A percentile compares a stretch with the other conserved stretches of the same genome.
Conservation (phyloP, 1,140 invertebrate genomes). For the Drosophila nikananu region DNA sequence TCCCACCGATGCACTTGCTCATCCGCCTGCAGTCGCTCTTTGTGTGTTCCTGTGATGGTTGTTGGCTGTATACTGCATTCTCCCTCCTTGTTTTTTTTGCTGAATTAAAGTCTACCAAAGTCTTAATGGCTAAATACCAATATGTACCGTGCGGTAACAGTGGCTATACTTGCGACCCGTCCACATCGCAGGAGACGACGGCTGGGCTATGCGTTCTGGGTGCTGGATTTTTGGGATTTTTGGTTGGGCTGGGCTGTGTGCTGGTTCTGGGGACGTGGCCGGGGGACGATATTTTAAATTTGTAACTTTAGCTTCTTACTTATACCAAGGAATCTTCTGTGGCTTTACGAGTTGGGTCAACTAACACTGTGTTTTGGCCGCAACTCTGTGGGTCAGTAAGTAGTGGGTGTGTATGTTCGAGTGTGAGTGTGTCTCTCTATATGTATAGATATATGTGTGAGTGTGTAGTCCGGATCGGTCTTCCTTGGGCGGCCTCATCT, state of each 20-base stretch:
- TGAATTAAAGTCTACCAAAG: conserved; percentile 51
- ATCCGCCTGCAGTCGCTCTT: conserved; percentile 8
- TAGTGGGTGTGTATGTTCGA: not conserved
- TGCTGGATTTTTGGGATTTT: not conserved
- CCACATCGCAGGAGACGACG: conserved; percentile 42
- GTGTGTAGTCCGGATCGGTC: conserved; percentile 18
- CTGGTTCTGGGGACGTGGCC: not conserved
- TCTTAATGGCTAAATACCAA: conserved; percentile 54
- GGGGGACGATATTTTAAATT: conserved; percentile 8
- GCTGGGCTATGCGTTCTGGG: conserved; percentile 9
- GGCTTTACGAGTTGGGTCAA: not conserved
- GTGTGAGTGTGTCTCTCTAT: conserved; percentile 22
- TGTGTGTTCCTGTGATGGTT: conserved; percentile 29
- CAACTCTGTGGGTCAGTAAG: conserved; percentile 18
- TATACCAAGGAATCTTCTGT: conserved; percentile 38
- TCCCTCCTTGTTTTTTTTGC: not conserved
- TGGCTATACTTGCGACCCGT: conserved; percentile 49
- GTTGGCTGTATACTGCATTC: conserved; percentile 10
- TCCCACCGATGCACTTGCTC: conserved; percentile 4
- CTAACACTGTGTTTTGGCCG: too few species aligned
- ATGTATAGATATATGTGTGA: conserved; percentile 8
- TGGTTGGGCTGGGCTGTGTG: not conserved
- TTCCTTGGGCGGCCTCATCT: conserved; percentile 43
- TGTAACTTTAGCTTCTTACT: conserved; percentile 11
- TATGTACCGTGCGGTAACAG: conserved; percentile 35